These are phyloP conservation scores for Ivindomyrus marchei DNA, from an alignment of 2,113 vertebrate genomes.

Conservation along the genomic window DNA sequence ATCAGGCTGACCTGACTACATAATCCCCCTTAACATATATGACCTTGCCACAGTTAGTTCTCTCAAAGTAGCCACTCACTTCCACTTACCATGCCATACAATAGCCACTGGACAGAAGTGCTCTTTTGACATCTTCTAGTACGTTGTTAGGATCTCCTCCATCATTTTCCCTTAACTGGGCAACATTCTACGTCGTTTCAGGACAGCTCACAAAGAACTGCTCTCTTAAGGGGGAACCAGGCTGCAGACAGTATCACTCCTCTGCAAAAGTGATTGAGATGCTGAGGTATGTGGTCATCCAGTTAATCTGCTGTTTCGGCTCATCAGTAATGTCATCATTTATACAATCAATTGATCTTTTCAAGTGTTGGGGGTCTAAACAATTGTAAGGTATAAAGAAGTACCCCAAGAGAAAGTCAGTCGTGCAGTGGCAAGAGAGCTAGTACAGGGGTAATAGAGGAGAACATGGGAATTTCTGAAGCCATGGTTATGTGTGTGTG, in stretches of 20 bases:
- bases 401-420: conserved; percentile 37
- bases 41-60: conserved; percentile 3
- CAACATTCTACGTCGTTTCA: conserved; percentile 43
- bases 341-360: conserved; percentile 41
- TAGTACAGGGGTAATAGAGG: not conserved
- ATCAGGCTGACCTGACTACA: not conserved
- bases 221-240: conserved; percentile 21
- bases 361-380: conserved; percentile 47
- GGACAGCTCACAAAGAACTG: not conserved
- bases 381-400: conserved; percentile 61
- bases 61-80: conserved; percentile 7
- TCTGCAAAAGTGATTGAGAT: not conserved
- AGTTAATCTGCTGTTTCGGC: not conserved
- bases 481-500: not conserved
- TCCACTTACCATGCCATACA: conserved; percentile 31
- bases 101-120: conserved; percentile 53
- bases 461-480: not conserved
- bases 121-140: conserved; percentile 42
- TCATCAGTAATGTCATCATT: not conserved
- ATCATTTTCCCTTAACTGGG: conserved; percentile 66
- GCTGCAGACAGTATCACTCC: not conserved
- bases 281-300: conserved; percentile 5
- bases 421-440: conserved; percentile 46
- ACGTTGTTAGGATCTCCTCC: conserved; percentile 54
- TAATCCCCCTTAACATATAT: not conserved